Evolutionary conservation across 2,113 vertebrate genomes (phyloP).

Genomic region (Proteles cristata): DNA sequence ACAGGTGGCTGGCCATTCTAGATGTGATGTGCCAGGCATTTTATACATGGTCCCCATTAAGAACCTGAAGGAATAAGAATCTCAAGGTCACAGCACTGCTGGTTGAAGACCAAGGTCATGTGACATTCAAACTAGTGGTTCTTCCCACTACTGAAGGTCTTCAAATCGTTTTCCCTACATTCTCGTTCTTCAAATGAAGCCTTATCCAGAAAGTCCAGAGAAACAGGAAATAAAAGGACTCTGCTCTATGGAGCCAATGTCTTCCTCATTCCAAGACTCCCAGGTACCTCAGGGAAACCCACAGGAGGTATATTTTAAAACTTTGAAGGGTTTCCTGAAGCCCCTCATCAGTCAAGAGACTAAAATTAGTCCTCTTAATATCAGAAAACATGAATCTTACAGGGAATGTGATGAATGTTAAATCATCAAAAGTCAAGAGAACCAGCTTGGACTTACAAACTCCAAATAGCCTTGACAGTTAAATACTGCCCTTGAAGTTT

Average conservation of each 20-base stretch:
- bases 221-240: neutral
- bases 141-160: neutral
- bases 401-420: neutral
- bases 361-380: neutral
- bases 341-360: neutral
- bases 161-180: neutral
- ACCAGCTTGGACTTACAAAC: neutral
- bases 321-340: neutral
- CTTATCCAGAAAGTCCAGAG: neutral
- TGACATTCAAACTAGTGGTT: neutral
- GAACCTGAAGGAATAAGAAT: neutral
- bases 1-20: neutral
- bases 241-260: neutral
- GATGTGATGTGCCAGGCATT: neutral
- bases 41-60: neutral
- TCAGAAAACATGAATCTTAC: neutral
- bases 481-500: too few species aligned
- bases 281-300: neutral
- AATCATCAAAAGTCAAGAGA: neutral
- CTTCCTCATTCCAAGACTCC: neutral
- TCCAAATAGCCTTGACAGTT: neutral
- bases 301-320: neutral
- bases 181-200: neutral
- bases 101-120: neutral
- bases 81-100: neutral